These are phyloP conservation scores for Athalia cordata DNA, from an alignment of 2,888 invertebrate species.

Conservation along the genomic window DNA sequence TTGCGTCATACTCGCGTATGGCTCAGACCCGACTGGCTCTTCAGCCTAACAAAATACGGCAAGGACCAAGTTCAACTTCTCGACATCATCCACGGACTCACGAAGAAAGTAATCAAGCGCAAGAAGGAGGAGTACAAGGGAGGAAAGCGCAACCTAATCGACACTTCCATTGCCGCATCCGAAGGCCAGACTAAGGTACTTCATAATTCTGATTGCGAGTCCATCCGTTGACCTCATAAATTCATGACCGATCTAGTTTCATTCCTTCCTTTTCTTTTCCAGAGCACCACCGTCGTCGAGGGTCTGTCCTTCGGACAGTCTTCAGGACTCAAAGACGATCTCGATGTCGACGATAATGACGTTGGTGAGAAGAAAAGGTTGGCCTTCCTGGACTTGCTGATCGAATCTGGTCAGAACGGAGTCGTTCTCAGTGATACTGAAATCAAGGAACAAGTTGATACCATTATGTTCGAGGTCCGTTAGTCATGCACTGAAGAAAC, in stretches of 20 bases:
- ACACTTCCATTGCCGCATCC: constrained; percentile 53
- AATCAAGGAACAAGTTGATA: constrained; percentile 91
- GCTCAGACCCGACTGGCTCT: constrained; percentile 85
- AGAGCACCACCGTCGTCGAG: constrained; percentile 75
- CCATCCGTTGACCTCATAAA: not conserved
- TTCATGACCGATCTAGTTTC: not conserved
- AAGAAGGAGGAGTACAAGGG: constrained; percentile 85
- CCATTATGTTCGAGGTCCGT: constrained; percentile 89
- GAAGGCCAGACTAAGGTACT: constrained; percentile 53
- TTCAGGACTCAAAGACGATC: constrained; percentile 84
- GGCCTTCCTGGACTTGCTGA: constrained; percentile 91
- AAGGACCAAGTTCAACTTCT: constrained; percentile 85
- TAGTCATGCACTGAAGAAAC: not conserved
- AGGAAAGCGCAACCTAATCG: constrained; percentile 76
- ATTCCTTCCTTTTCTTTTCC: not conserved
- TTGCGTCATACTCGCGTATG: constrained; percentile 87
- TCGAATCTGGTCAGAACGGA: constrained; percentile 88
- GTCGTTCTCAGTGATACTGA: constrained; percentile 84
- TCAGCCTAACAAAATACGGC: constrained; percentile 85
- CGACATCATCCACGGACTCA: constrained; percentile 86
- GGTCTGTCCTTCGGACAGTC: constrained; percentile 84
- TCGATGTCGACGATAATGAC: constrained; percentile 88
- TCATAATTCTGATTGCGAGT: not conserved
- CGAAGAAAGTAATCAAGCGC: constrained; percentile 85
- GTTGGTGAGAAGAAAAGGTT: constrained; percentile 88